These are phyloP conservation scores for Speoplatyrhinus poulsoni DNA, from an alignment of 2,113 vertebrate species.

Conservation along the genomic window DNA sequence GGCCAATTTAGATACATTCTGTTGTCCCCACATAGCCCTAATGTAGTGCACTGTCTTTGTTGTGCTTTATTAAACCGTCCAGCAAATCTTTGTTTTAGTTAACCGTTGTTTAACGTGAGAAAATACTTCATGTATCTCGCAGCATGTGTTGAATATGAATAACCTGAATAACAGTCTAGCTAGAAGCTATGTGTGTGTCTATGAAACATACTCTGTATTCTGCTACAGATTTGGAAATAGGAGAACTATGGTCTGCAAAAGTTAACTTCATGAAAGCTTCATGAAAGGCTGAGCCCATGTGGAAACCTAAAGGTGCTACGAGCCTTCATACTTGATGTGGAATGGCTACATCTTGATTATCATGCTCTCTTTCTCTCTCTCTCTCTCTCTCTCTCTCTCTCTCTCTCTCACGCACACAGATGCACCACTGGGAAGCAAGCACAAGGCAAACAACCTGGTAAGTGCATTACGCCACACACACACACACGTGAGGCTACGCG, in stretches of 20 bases:
- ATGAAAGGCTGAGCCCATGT: conserved; percentile 39
- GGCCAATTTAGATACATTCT: conserved; percentile 43
- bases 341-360: conserved; percentile 26
- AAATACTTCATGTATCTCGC: not conserved
- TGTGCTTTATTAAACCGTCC: conserved; percentile 47
- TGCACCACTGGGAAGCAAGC: not conserved
- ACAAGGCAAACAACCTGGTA: not conserved
- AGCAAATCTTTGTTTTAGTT: conserved; percentile 18
- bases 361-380: not conserved
- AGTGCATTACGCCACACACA: conserved; percentile 10
- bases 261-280: conserved; percentile 9
- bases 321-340: conserved; percentile 56
- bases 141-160: not conserved
- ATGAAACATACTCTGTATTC: too few relatives aligned
- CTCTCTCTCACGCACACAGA: not conserved
- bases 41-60: conserved; percentile 53
- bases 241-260: conserved; percentile 21
- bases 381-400: not conserved
- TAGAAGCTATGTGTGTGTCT: not conserved
- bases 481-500: conserved; percentile 36
- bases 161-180: not conserved
- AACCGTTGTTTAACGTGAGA: conserved; percentile 37
- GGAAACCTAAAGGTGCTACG: conserved; percentile 64
- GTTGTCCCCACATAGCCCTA: conserved; percentile 31
- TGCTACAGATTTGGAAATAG: conserved; percentile 14